Base-by-base conservation (phyloP, 2,113 vertebrate species). In the Cinclus mexicanus region DNA sequence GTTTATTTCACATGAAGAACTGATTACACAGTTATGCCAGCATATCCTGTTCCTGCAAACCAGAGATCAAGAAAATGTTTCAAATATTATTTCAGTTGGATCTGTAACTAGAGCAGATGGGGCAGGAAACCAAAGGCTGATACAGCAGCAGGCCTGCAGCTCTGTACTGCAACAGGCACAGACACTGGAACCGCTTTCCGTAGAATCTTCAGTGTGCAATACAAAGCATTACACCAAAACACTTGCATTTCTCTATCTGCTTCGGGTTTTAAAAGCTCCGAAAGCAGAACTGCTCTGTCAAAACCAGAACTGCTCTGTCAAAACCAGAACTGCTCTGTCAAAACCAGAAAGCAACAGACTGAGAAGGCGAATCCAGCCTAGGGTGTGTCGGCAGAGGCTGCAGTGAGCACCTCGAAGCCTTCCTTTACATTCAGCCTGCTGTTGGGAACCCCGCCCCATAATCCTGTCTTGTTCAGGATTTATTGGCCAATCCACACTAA, bases 41-140 rank as follows among this genome's bases (percentile, higher is more conserved):
- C 72, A 90, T 83, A 94, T 93, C 94, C 96, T 95, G 83, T 81
- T 94, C 90, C 83, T 86, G 83, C 61, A 80, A 93, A 93, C 74
- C 87, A 87, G 55, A 94, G 83, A 82, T 72, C 83, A 87, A 95
- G 83, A 86, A 93, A 59, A 50, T 52, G 83, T 86, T 64, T 82
- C 65, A 92, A 92, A 52, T 61, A 65, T 37, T 83, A 47, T 83
- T 97, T 93, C 83, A 56, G 88, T 95, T 92, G 77, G 52, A 68
- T 37, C 56, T 84, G 76, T 82, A 92, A 63, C 29, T 49, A 44
- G 47, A 63, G 72, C 33, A 88, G 78, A 94, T 67, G 79, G 33
- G 70, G 72, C 94, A 94, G 87, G 87, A 95, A 96, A 87, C 61
- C 37, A 0, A 70, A 44, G 29, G 61, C 61, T 83, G 67, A 72